Evolutionary conservation across 1,140 invertebrate species (phyloP).

Genomic region (Micrasema minimum): DNA sequence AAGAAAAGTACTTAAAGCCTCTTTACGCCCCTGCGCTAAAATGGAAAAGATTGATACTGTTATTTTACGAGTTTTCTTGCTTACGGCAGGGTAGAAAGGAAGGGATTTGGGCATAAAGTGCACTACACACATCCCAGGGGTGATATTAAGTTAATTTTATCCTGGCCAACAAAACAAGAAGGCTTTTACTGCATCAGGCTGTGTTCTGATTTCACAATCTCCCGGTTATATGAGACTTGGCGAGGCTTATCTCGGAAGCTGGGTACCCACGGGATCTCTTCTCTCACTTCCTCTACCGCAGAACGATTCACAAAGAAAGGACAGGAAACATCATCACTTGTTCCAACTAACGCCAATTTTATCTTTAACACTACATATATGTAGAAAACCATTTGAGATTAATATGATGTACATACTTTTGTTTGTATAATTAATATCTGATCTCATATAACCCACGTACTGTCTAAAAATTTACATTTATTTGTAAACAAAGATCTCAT

Average conservation of each 20-base stretch:
- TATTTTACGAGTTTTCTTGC: constrained; percentile 5
- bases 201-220: not conserved
- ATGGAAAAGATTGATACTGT: constrained; percentile 26
- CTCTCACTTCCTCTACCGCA: no score
- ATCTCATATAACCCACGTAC: no score
- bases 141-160: constrained; percentile 24
- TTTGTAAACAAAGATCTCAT: no score
- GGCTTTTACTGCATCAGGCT: constrained; percentile 6
- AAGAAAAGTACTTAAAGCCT: constrained; percentile 19
- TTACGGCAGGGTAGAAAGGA: constrained; percentile 2
- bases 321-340: no score
- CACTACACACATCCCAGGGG: constrained; percentile 16
- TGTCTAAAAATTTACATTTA: no score
- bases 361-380: no score
- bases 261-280: constrained; percentile 2
- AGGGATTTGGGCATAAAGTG: constrained; percentile 18
- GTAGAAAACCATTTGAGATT: no score
- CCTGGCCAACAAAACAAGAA: constrained; percentile 13
- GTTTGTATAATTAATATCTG: no score
- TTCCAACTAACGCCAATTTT: no score
- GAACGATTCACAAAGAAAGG: no score
- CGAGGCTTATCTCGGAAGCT: constrained; percentile 6
- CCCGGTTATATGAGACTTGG: constrained; percentile 3
- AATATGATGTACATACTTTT: no score
- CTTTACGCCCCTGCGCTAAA: constrained; percentile 17